phyloP scores from a whole-genome alignment of 1,140 invertebrate genomes.

The Steinernema feltiae region DNA sequence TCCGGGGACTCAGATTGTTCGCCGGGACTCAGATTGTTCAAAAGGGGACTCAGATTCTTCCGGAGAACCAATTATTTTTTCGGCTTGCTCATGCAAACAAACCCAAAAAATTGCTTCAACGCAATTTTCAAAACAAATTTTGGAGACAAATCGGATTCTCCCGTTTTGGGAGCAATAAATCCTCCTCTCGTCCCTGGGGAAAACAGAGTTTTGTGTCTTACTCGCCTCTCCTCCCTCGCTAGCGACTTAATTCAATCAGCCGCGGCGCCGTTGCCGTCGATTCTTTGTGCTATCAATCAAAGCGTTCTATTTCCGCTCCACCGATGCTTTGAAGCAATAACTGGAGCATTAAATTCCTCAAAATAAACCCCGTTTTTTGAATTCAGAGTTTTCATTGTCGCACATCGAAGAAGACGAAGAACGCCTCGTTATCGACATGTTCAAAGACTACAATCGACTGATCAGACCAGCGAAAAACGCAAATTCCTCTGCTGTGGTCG shows the following conservation, averaged over 20 bases:
- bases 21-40: no score
- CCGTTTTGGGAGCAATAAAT: no score
- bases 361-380: no score
- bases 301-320: neutral
- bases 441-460: slow-evolving; percentile 91
- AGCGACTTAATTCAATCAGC: slow-evolving; percentile 6
- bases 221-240: neutral
- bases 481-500: slow-evolving; percentile 82
- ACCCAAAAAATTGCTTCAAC: no score
- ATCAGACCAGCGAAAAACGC: slow-evolving; percentile 85
- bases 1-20: no score
- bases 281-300: slow-evolving; percentile 8
- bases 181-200: neutral
- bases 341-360: no score
- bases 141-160: no score
- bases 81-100: no score
- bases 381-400: neutral
- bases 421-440: slow-evolving; percentile 86
- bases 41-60: no score
- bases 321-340: no score
- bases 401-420: slow-evolving; percentile 66
- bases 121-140: no score
- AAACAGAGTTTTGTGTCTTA: neutral
- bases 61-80: no score
- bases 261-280: neutral